These are phyloP conservation scores for Takifugu ocellatus DNA, from an alignment of 2,797 vertebrate genomes.

Conservation along the genomic window DNA sequence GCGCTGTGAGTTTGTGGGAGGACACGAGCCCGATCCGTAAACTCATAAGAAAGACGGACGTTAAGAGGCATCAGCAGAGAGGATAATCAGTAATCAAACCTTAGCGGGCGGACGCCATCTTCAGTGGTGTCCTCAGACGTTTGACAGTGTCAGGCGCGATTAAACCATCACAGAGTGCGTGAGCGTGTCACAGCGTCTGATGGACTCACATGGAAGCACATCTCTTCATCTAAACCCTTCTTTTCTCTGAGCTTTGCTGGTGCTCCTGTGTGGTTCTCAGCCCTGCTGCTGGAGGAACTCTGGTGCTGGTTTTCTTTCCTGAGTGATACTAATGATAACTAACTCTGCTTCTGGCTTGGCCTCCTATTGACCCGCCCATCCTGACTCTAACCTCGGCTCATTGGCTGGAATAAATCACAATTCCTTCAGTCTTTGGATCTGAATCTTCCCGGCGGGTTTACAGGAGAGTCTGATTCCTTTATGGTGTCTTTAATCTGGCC, in stretches of 20 bases:
- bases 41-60: constrained; percentile 47
- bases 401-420: too few species aligned
- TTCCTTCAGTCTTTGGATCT: too few species aligned
- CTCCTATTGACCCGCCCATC: constrained; percentile 49
- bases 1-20: constrained; percentile 48
- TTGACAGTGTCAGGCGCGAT: constrained; percentile 1
- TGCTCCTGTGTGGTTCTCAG: constrained; percentile 58
- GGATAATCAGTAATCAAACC: constrained; percentile 47
- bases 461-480: constrained; percentile 31
- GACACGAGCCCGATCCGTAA: constrained; percentile 53
- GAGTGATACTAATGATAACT: constrained; percentile 70
- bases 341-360: constrained; percentile 44
- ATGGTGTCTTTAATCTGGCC: constrained; percentile 38
- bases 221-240: constrained; percentile 36
- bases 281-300: constrained; percentile 66
- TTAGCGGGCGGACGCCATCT: too few species aligned
- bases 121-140: constrained; percentile 37
- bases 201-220: constrained; percentile 10
- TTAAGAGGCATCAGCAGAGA: constrained; percentile 63
- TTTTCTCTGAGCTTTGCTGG: constrained; percentile 42
- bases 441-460: constrained; percentile 35
- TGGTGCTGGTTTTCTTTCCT: constrained; percentile 82
- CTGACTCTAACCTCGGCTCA: neutral
- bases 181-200: neutral
- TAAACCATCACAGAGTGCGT: neutral